A percentile compares a stretch with the other conserved stretches of the same genome.
phyloP scores from a whole-genome alignment of 2,113 vertebrate species.

The Syngnathoides biaculeatus region DNA sequence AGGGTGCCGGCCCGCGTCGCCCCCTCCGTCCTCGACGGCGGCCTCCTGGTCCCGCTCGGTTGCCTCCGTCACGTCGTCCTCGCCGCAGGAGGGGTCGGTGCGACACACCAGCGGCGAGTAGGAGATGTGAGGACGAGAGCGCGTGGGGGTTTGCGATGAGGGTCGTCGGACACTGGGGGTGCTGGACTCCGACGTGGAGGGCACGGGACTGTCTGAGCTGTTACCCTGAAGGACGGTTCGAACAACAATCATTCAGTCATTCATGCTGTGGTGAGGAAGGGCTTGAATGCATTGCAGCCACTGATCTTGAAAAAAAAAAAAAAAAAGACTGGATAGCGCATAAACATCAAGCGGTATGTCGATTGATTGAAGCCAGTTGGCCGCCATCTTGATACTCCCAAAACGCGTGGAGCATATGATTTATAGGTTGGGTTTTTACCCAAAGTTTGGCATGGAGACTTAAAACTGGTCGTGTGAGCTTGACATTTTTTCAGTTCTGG shows the following conservation, averaged over 20 bases:
- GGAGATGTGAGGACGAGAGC: constrained; percentile 87
- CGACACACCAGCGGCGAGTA: constrained; percentile 87
- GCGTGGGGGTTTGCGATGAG: constrained; percentile 83
- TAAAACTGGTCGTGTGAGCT: no score
- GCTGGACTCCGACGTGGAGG: constrained; percentile 95
- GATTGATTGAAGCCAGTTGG: no score
- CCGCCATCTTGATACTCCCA: no score
- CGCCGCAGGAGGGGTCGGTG: constrained; percentile 72
- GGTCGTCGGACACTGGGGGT: constrained; percentile 87
- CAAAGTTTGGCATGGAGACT: no score
- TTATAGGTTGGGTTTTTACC: no score
- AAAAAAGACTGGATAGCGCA: no score
- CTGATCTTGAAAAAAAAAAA: no score
- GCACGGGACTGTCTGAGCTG: constrained; percentile 93
- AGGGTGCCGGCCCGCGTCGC: constrained; percentile 32
- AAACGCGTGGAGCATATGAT: no score
- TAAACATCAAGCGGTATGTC: no score
- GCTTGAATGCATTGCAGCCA: no score
- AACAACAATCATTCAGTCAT: neutral
- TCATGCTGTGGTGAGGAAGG: no score
- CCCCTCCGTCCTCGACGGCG: constrained; percentile 26
- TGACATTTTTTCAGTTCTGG: no score
- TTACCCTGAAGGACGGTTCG: constrained; percentile 76
- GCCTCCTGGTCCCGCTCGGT: constrained; percentile 47
- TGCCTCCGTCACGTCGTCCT: constrained; percentile 57